Conservation (phyloP, 2,888 invertebrate genomes). For the Drosophila pegasa region DNA sequence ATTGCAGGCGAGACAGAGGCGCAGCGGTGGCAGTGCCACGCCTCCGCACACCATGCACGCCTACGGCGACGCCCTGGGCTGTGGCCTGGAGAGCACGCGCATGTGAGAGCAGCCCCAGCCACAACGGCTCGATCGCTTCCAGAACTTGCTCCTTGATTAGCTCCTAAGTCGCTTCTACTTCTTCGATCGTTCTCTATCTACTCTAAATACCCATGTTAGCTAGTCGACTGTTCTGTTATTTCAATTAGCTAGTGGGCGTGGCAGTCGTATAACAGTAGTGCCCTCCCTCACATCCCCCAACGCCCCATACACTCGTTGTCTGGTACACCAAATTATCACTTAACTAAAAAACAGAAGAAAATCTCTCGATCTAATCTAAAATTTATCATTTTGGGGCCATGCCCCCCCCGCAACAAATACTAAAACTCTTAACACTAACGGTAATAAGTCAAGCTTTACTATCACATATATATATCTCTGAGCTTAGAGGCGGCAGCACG, state of each 20-base stretch:
- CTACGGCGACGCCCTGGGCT: conserved; percentile 51
- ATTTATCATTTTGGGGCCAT: conserved; percentile 13
- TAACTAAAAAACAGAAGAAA: not conserved
- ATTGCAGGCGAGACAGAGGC: conserved; percentile 46
- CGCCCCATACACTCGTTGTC: conserved; percentile 54
- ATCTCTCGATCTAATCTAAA: conserved; percentile 18
- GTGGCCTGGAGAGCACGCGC: conserved; percentile 77
- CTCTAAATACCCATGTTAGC: conserved; percentile 45
- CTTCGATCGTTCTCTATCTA: conserved; percentile 44
- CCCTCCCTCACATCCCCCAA: too few species aligned
- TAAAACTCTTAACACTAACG: conserved; percentile 28
- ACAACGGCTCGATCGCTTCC: conserved; percentile 18
- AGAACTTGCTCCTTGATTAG: conserved; percentile 27
- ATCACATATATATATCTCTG: conserved; percentile 38
- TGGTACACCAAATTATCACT: conserved; percentile 46
- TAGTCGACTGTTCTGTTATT: conserved; percentile 36
- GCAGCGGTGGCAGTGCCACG: conserved; percentile 33
- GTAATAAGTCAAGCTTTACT: conserved; percentile 49
- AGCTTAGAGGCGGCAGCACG: conserved; percentile 38
- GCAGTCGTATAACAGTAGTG: conserved; percentile 46
- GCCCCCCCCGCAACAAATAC: not conserved
- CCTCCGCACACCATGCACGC: conserved; percentile 27
- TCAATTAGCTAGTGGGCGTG: conserved; percentile 34
- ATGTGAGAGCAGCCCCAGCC: conserved; percentile 72
- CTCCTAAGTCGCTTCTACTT: conserved; percentile 32